Percentiles rank a stretch among this genome's conserved stretches.
phyloP scores from a whole-genome alignment of 2,888 invertebrate species.

The Neoitamus cyanurus region DNA sequence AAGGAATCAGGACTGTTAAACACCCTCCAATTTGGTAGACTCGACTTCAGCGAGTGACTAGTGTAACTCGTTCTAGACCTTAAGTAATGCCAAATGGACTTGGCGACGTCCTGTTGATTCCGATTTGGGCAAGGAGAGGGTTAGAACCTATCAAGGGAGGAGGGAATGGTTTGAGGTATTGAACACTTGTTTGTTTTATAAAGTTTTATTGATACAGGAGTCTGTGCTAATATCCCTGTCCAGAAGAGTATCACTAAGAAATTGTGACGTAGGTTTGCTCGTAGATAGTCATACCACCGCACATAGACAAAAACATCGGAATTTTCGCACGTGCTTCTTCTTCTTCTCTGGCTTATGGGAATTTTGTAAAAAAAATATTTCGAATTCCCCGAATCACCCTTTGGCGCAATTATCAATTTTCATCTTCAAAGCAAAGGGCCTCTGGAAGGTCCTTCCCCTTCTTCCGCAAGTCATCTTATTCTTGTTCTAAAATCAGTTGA shows the following conservation, averaged over 20 bases:
- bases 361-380: neutral
- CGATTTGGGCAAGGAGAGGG: no score
- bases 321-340: neutral
- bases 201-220: neutral
- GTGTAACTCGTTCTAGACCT: neutral
- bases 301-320: neutral
- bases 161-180: neutral
- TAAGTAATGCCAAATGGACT: neutral
- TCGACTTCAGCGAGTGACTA: neutral
- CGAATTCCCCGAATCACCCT: neutral
- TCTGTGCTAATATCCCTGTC: neutral
- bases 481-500: slow-evolving; percentile 8
- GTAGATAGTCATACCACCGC: neutral
- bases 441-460: neutral
- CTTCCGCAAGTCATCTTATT: neutral
- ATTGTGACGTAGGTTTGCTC: neutral
- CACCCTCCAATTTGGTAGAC: neutral
- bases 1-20: neutral
- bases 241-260: neutral
- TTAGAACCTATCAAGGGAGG: no score
- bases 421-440: neutral
- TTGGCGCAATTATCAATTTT: neutral
- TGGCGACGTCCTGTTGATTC: neutral
- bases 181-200: neutral
- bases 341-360: neutral